These are phyloP conservation scores for Thamnaconus septentrionalis DNA, from an alignment of 2,113 vertebrate species.

Conservation along the genomic window DNA sequence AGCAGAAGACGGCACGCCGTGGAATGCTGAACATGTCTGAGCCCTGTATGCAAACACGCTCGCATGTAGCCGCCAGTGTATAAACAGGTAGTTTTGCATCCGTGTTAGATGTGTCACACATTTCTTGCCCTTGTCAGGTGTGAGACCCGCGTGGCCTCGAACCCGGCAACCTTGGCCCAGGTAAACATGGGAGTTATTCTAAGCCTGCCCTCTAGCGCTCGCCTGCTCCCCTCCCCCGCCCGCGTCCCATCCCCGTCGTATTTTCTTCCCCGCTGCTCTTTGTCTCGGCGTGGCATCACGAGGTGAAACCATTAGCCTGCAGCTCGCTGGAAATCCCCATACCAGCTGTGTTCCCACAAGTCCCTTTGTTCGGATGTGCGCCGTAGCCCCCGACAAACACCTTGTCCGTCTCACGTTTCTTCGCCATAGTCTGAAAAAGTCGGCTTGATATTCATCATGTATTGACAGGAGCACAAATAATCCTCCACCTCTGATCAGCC, in stretches of 20 bases:
- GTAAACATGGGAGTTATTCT: constrained; percentile 46
- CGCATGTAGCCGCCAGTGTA: constrained; percentile 11
- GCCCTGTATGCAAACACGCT: constrained; percentile 13
- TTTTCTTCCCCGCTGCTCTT: constrained; percentile 59
- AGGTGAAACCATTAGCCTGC: constrained; percentile 54
- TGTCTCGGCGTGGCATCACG: constrained; percentile 48
- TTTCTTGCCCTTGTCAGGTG: constrained; percentile 7
- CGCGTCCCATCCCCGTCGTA: constrained; percentile 5
- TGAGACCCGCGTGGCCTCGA: neutral
- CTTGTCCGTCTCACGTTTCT: constrained; percentile 4
- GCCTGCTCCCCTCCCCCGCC: neutral
- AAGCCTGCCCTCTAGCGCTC: constrained; percentile 52
- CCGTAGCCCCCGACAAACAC: constrained; percentile 2
- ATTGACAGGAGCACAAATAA: too few relatives aligned
- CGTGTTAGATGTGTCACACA: neutral
- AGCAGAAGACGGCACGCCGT: constrained; percentile 13
- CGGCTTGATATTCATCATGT: too few relatives aligned
- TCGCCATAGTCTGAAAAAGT: too few relatives aligned
- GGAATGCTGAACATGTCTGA: constrained; percentile 51
- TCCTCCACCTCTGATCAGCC: too few relatives aligned
- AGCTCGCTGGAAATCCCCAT: constrained; percentile 52
- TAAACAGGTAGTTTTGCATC: neutral
- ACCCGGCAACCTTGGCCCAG: constrained; percentile 54
- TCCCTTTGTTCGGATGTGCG: constrained; percentile 40
- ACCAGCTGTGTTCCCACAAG: constrained; percentile 56